Conservation (phyloP, 2,113 vertebrate species). For the Orientallactaga bullata region DNA sequence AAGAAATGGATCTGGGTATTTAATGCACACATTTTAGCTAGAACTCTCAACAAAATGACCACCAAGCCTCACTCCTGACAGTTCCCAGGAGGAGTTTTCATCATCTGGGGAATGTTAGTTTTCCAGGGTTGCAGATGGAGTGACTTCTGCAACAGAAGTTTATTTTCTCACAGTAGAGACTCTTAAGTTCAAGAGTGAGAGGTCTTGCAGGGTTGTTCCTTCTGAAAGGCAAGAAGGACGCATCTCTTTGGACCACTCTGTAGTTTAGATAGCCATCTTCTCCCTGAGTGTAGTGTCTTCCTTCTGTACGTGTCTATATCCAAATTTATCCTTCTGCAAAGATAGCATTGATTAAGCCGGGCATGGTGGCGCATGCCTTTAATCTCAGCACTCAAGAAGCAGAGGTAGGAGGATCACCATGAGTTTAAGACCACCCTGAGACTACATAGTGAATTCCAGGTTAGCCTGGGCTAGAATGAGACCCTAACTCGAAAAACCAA, state of each 20-base stretch:
- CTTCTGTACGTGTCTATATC: neutral
- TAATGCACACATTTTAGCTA: neutral
- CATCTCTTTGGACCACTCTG: neutral
- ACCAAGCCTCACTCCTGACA: neutral
- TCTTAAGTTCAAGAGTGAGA: neutral
- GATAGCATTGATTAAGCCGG: neutral
- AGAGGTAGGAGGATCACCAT: too few species aligned
- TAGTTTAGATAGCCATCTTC: neutral
- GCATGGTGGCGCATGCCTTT: too few species aligned
- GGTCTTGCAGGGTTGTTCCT: neutral
- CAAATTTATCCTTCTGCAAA: neutral
- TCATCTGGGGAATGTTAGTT: too few species aligned
- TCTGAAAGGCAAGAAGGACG: neutral
- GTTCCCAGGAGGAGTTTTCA: too few species aligned
- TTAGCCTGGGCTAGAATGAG: too few species aligned
- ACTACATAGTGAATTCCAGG: too few species aligned
- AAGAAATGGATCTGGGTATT: neutral
- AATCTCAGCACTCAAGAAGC: too few species aligned
- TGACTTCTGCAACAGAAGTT: too few species aligned
- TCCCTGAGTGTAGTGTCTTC: neutral
- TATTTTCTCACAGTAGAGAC: too few species aligned
- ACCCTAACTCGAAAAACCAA: too few species aligned
- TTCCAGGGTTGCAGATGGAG: too few species aligned
- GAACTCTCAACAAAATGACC: neutral
- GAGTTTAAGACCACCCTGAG: too few species aligned